Percentiles rank a stretch among this genome's conserved stretches.
These are phyloP conservation scores for Corapipo altera DNA, from an alignment of 2,113 vertebrate genomes.

Conservation along the genomic window DNA sequence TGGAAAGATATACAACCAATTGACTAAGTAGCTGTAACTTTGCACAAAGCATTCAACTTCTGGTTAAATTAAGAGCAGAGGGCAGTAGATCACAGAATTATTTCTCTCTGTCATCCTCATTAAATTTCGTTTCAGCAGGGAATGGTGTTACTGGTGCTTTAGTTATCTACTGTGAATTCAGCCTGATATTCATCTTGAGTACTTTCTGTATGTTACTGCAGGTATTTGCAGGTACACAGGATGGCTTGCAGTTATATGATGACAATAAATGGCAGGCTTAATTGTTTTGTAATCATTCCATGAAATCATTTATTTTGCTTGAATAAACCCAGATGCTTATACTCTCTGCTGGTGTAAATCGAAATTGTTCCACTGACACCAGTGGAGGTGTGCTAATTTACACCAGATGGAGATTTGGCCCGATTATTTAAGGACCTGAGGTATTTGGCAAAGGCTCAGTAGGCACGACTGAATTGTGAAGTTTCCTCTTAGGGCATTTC, in stretches of 20 bases:
- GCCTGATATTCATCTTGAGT: neutral
- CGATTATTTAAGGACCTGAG: constrained; percentile 35
- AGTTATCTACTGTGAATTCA: constrained; percentile 38
- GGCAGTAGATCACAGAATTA: constrained; percentile 56
- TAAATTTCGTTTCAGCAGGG: constrained; percentile 72
- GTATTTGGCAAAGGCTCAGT: constrained; percentile 35
- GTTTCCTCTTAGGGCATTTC: constrained; percentile 50
- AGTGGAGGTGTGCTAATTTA: constrained; percentile 1
- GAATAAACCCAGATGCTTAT: constrained; percentile 55
- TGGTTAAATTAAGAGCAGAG: constrained; percentile 67
- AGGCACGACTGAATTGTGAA: constrained; percentile 21
- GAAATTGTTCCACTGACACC: neutral
- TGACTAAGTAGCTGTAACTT: constrained; percentile 51
- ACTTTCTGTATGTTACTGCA: neutral
- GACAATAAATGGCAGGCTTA: constrained; percentile 41
- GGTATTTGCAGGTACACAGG: constrained; percentile 15
- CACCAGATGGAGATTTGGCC: constrained; percentile 33
- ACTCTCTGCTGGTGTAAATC: neutral
- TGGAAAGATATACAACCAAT: constrained; percentile 21
- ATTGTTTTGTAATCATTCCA: constrained; percentile 60
- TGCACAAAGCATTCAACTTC: constrained; percentile 38
- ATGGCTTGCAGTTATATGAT: neutral
- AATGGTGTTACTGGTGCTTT: constrained; percentile 61
- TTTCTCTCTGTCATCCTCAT: constrained; percentile 66
- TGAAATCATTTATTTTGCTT: constrained; percentile 47